Conservation (phyloP, 92 coral and sea anemone genomes). For the Siderastrea radians region DNA sequence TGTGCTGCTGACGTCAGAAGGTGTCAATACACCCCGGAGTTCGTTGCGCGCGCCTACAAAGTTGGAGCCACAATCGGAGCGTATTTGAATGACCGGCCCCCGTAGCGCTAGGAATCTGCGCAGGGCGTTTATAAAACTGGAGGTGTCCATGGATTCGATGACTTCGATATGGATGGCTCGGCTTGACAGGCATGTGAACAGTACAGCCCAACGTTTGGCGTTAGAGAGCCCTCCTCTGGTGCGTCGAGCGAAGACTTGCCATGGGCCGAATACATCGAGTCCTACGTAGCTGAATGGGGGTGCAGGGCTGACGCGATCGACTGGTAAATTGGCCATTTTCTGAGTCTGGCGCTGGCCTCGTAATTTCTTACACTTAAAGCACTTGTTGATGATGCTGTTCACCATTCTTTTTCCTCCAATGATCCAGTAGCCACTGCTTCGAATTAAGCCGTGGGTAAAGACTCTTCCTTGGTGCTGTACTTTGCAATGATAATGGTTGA, state of each 20-base stretch:
- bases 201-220: constrained; percentile 66
- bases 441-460: no score
- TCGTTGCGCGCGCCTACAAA: background rate
- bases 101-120: background rate
- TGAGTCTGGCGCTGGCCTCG: no score
- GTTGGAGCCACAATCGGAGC: background rate
- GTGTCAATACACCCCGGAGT: constrained; percentile 35
- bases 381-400: no score
- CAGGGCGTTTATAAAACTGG: background rate
- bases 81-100: background rate
- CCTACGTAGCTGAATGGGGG: no score
- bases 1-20: constrained; percentile 3
- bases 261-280: constrained; percentile 10
- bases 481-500: constrained; percentile 42
- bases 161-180: constrained; percentile 58
- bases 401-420: no score
- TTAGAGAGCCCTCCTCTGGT: constrained; percentile 57
- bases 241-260: constrained; percentile 50
- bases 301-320: no score
- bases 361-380: no score
- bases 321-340: no score
- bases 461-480: background rate
- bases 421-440: no score
- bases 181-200: constrained; percentile 56
- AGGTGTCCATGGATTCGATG: constrained; percentile 18